phyloP scores from a whole-genome alignment of 1,140 invertebrate genomes.

The Episyrphus balteatus region DNA sequence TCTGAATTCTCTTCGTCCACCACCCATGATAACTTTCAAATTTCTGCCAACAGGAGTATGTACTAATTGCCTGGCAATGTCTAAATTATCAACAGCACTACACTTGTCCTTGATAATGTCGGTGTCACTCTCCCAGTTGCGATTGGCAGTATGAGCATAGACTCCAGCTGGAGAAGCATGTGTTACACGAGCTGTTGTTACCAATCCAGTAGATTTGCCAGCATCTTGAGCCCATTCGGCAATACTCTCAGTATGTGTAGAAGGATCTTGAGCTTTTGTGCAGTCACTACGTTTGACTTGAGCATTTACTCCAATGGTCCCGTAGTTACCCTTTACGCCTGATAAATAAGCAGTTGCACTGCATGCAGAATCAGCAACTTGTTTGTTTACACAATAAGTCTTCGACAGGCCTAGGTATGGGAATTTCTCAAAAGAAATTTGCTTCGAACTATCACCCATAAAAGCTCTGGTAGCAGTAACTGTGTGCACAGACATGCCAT shows the following conservation, averaged over 20 bases:
- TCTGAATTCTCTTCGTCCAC: slow-evolving; percentile 57
- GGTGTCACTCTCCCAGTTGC: slow-evolving; percentile 69
- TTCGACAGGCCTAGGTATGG: slow-evolving; percentile 58
- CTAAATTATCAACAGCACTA: slow-evolving; percentile 36
- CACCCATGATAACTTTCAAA: slow-evolving; percentile 56
- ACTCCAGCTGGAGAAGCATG: slow-evolving; percentile 69
- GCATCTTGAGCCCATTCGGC: slow-evolving; percentile 57
- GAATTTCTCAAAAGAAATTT: slow-evolving; percentile 62
- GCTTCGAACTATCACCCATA: slow-evolving; percentile 52
- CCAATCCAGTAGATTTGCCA: slow-evolving; percentile 60
- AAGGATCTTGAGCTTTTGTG: slow-evolving; percentile 14
- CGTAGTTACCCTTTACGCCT: slow-evolving; percentile 69
- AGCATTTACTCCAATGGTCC: slow-evolving; percentile 60
- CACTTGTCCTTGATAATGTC: slow-evolving; percentile 37
- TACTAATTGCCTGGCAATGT: slow-evolving; percentile 66
- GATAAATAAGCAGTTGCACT: slow-evolving; percentile 66
- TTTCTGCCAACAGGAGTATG: slow-evolving; percentile 50
- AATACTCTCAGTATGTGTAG: slow-evolving; percentile 44
- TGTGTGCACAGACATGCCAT: slow-evolving; percentile 70
- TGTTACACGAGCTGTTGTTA: slow-evolving; percentile 68
- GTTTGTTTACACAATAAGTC: slow-evolving; percentile 67
- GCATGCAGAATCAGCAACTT: slow-evolving; percentile 69
- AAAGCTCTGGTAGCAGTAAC: slow-evolving; percentile 55
- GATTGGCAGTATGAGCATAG: slow-evolving; percentile 65
- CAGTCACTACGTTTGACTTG: slow-evolving; percentile 47